Evolutionary conservation across 1,140 invertebrate genomes (phyloP).

Genomic region (Frieseomelitta varia): DNA sequence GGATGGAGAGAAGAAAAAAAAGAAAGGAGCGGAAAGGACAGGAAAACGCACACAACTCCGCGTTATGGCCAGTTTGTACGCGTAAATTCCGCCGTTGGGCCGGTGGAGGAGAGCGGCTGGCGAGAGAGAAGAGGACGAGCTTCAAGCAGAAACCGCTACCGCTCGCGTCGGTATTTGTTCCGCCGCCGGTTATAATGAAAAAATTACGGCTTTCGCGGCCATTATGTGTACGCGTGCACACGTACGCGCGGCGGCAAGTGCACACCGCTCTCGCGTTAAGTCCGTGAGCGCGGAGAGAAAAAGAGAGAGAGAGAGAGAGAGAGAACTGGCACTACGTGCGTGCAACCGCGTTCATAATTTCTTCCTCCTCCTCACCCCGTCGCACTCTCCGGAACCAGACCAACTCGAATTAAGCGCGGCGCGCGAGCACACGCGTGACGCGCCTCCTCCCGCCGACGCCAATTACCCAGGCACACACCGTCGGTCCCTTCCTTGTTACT

Average conservation of each 20-base stretch:
- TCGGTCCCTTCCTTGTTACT: constrained; percentile 12
- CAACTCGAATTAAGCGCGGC: constrained; percentile 55
- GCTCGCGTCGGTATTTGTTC: constrained; percentile 64
- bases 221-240: constrained; percentile 41
- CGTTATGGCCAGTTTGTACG: not conserved
- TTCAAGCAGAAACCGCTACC: constrained; percentile 40
- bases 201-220: constrained; percentile 72
- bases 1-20: too few species aligned
- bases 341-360: constrained; percentile 60
- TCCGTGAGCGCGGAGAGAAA: not conserved
- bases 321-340: constrained; percentile 6
- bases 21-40: not conserved
- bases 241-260: not conserved
- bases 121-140: constrained; percentile 29
- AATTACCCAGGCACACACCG: constrained; percentile 52
- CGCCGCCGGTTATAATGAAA: constrained; percentile 70
- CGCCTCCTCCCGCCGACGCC: constrained; percentile 46
- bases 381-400: constrained; percentile 26
- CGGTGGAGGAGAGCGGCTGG: not conserved
- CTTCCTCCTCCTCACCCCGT: not conserved
- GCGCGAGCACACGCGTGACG: constrained; percentile 58
- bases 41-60: not conserved
- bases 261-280: not conserved
- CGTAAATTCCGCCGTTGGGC: constrained; percentile 22
- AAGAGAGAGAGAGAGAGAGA: too few species aligned